phyloP scores from a whole-genome alignment of 2,113 vertebrate species.

The Syngnathus scovelli region DNA sequence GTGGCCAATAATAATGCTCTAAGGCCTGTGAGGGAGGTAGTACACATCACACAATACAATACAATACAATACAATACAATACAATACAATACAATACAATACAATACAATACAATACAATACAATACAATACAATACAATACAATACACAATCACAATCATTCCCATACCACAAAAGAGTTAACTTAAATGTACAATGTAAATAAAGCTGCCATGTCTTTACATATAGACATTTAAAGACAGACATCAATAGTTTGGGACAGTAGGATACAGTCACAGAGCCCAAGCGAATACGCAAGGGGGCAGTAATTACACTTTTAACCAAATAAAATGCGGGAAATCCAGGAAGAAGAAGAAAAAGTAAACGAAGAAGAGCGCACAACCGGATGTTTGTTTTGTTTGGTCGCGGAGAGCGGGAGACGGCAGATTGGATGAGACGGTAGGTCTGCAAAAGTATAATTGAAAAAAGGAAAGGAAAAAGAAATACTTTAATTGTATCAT shows the following conservation, averaged over 20 bases:
- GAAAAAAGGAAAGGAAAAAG: no score
- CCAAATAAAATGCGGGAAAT: background rate
- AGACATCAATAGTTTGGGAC: no score
- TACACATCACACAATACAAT: no score
- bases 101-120: no score
- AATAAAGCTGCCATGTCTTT: background rate
- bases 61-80: no score
- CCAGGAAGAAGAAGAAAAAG: background rate
- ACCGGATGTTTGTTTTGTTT: constrained; percentile 22
- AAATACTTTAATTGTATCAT: no score
- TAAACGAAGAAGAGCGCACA: constrained; percentile 29
- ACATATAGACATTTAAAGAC: background rate
- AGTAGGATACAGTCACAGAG: no score
- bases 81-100: no score
- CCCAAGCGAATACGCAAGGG: background rate
- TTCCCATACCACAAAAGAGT: constrained; percentile 15
- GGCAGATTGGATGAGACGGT: background rate
- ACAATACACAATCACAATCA: background rate
- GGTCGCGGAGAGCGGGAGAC: constrained; percentile 15
- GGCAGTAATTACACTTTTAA: background rate
- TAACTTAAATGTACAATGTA: no score
- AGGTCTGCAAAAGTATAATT: background rate
- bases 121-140: no score
- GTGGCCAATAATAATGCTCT: constrained; percentile 53
- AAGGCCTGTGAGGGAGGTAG: constrained; percentile 46